These are phyloP conservation scores for Isotomurus palustris DNA, from an alignment of 2,888 invertebrate species.

Conservation along the genomic window DNA sequence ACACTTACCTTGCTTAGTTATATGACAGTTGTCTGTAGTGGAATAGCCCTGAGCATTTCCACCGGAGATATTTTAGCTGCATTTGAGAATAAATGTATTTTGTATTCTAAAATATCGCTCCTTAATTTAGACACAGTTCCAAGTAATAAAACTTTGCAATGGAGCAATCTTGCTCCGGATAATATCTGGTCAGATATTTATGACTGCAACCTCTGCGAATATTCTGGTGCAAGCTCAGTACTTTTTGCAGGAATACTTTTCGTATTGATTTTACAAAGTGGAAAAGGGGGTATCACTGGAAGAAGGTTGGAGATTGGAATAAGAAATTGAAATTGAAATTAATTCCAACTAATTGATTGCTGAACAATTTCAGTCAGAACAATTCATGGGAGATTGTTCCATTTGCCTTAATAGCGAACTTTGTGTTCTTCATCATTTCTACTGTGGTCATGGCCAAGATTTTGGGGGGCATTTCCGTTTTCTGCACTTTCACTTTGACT, in stretches of 20 bases:
- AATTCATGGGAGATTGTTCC: slow-evolving; percentile 23
- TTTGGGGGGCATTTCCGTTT: slow-evolving; percentile 15
- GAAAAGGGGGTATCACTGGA: slow-evolving; percentile 17
- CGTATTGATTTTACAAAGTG: slow-evolving; percentile 21
- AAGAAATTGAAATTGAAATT: not conserved
- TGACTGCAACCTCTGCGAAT: slow-evolving; percentile 19
- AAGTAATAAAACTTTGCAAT: slow-evolving; percentile 7
- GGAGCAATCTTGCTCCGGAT: too few relatives aligned
- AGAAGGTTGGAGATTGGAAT: slow-evolving; percentile 18
- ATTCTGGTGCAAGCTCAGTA: slow-evolving; percentile 13
- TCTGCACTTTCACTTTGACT: slow-evolving; percentile 20
- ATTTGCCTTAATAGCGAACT: slow-evolving; percentile 11
- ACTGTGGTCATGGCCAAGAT: slow-evolving; percentile 18
- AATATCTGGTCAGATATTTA: slow-evolving; percentile 16
- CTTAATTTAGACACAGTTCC: slow-evolving; percentile 15
- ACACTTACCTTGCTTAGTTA: slow-evolving; percentile 17
- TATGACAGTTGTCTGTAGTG: slow-evolving; percentile 8
- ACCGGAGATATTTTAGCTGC: slow-evolving; percentile 18
- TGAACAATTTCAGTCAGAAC: not conserved
- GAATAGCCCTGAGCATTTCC: slow-evolving; percentile 17
- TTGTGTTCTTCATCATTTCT: slow-evolving; percentile 19
- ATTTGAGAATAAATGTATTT: slow-evolving; percentile 17
- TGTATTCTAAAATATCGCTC: slow-evolving; percentile 16
- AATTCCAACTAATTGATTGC: not conserved
- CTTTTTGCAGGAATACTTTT: slow-evolving; percentile 17